phyloP scores from a whole-genome alignment of 2,888 invertebrate genomes.

The Heliconius charithonia region DNA sequence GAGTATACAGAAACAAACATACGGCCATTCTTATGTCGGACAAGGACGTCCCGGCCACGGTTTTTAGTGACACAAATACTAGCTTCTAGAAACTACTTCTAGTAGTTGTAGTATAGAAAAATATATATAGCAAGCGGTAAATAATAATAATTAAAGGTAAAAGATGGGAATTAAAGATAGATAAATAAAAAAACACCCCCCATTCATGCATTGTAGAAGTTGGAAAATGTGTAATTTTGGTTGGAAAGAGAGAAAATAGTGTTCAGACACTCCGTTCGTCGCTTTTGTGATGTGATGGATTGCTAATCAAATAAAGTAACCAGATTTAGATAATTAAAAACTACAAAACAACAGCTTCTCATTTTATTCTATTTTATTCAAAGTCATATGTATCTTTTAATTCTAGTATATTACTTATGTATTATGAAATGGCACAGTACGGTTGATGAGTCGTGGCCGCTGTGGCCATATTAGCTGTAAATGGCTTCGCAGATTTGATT shows the following conservation, averaged over 20 bases:
- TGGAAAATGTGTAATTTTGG: background rate
- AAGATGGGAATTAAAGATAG: too few relatives aligned
- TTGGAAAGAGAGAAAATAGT: background rate
- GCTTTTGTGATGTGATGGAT: background rate
- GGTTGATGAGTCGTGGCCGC: too few relatives aligned
- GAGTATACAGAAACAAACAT: conserved; percentile 15
- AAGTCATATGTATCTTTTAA: background rate
- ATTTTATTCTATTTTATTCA: background rate
- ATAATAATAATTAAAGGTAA: too few relatives aligned
- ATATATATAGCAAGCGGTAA: too few relatives aligned
- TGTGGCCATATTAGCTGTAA: too few relatives aligned
- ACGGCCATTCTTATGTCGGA: conserved; percentile 36
- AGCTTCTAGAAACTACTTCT: conserved; percentile 32
- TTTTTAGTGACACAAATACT: conserved; percentile 47
- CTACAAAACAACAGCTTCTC: too few relatives aligned
- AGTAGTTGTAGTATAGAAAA: background rate
- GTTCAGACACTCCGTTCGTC: background rate
- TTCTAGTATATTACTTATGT: conserved; percentile 3
- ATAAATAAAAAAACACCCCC: too few relatives aligned
- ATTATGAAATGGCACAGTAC: background rate
- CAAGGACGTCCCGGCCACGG: conserved; percentile 38
- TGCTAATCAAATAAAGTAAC: too few relatives aligned
- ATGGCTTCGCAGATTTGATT: too few relatives aligned
- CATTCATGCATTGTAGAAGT: background rate
- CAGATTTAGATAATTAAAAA: too few relatives aligned